Base-by-base conservation (phyloP, 64 coral and sea anemone genomes). In the Hydrozoanthus tunicans region DNA sequence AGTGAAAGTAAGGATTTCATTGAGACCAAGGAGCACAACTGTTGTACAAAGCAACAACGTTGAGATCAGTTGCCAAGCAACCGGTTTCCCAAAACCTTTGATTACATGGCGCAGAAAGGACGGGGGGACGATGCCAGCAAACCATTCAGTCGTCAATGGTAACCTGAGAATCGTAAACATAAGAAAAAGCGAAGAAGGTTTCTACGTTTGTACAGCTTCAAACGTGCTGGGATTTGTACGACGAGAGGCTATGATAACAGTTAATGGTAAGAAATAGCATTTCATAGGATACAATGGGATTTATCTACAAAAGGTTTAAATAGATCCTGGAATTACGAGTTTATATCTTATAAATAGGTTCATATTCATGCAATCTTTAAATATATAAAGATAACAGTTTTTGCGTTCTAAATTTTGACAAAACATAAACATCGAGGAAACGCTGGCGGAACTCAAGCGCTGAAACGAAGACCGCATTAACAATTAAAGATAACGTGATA, bases 51-150 rank as follows among this genome's bases (percentile, higher is more conserved):
- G 20, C 17, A 53, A 90, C 20, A 62, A 90, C 61, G 88, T 90
- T 5, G 43, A 20, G 57, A 43, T 90, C 2, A 90, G 88, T 17
- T 90, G 88, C 59, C 70, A 75, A 53, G 88, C 88, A 56, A 77
- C 88, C 8, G 88, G 88, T 59, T 25, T 90, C 7, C 88, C 88
- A 9, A 52, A 17, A 64, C 88, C 88, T 13, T 14, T 90, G 12
- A 79, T 90, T 4, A 79, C 88, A 7, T 90, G 88, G 88, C 75
- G 61, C 26, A 90, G 53, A 51, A 90, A 90, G 60, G 88, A 90
- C 13, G 88, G 88, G 3, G 17, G 58, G 51, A 5, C 17, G 7
- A 26, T 90, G 73, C 88, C 88, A 3, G 58, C 7, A 13, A 12
- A 51, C 6, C 60, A 20, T 20, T 20, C 20, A 20, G 20, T 20